Evolutionary conservation across 2,113 vertebrate genomes (phyloP).

Genomic region (Egretta garzetta): DNA sequence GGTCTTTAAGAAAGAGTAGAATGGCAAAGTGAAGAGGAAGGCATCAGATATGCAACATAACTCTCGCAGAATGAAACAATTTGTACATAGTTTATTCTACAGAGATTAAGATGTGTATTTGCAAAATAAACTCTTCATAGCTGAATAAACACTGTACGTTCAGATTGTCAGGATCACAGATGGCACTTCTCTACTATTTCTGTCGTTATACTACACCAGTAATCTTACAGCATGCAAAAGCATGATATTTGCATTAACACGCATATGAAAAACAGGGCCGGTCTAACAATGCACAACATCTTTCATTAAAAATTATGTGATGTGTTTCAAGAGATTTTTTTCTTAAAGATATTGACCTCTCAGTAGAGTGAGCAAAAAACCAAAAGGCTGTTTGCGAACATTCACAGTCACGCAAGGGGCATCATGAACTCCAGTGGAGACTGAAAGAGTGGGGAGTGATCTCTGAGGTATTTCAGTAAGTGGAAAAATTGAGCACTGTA

Average conservation of each 20-base stretch:
- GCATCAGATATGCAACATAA: not conserved
- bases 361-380: not conserved
- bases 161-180: not conserved
- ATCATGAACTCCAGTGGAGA: not conserved
- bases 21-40: not conserved
- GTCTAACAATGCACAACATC: not conserved
- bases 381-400: not conserved
- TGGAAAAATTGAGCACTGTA: not conserved
- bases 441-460: not conserved
- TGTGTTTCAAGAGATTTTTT: not conserved
- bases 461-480: not conserved
- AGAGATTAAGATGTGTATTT: not conserved
- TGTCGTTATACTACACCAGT: not conserved
- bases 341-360: not conserved
- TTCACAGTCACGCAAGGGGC: not conserved
- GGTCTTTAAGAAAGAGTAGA: not conserved
- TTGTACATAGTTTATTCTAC: not conserved
- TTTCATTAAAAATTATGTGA: not conserved
- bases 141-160: slow-evolving; percentile 9
- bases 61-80: not conserved
- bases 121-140: slow-evolving; percentile 35
- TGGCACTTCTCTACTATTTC: not conserved
- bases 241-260: not conserved
- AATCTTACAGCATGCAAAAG: not conserved
- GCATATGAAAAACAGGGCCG: not conserved